phyloP scores from a whole-genome alignment of 2,797 vertebrate species.

The Mus caroli region DNA sequence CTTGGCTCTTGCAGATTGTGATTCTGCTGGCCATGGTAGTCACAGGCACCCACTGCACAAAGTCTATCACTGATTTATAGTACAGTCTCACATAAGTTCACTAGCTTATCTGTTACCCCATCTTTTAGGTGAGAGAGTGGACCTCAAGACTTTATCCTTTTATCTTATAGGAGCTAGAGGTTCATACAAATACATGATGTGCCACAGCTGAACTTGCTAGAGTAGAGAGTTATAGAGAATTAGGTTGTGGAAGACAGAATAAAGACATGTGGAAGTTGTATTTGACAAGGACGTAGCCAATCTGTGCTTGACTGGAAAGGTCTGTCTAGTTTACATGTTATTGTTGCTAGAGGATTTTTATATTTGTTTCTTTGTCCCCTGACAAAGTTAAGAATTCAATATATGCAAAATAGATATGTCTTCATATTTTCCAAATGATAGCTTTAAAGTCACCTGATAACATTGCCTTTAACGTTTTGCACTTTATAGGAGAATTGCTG shows the following conservation, averaged over 20 bases:
- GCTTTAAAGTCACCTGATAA: constrained; percentile 34
- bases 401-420: neutral
- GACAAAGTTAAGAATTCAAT: constrained; percentile 48
- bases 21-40: neutral
- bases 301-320: neutral
- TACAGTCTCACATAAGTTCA: neutral
- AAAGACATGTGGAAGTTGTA: neutral
- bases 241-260: neutral
- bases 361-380: neutral
- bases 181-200: neutral
- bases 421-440: constrained; percentile 25
- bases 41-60: neutral
- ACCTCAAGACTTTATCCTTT: neutral
- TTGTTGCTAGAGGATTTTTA: neutral
- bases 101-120: neutral
- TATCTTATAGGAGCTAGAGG: neutral
- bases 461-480: constrained; percentile 32
- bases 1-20: neutral
- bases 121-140: neutral
- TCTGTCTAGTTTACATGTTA: neutral
- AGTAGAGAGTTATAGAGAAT: neutral
- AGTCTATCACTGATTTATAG: neutral
- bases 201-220: neutral
- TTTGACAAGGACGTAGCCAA: neutral
- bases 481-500: constrained; percentile 19